Evolutionary conservation across 2,113 vertebrate species (phyloP).

Genomic region (Piaya cayana): DNA sequence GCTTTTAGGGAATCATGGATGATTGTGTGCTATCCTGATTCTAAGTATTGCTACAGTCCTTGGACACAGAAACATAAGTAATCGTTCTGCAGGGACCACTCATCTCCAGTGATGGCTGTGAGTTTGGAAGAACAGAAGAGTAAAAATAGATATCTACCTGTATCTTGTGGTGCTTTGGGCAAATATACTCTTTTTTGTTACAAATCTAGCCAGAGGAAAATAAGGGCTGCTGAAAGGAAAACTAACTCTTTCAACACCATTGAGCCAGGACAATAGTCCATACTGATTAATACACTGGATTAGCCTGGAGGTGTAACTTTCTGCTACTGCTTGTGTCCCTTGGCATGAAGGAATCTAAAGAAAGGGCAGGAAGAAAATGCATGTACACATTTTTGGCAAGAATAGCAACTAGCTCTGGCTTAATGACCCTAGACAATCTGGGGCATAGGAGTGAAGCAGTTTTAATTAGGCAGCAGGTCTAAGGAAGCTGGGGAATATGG

Average conservation of each 20-base stretch:
- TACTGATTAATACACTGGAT: constrained; percentile 2
- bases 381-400: constrained; percentile 31
- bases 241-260: neutral
- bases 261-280: neutral
- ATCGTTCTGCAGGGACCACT: neutral
- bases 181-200: neutral
- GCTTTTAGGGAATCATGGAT: neutral
- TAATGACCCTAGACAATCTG: constrained; percentile 51
- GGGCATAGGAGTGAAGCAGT: constrained; percentile 36
- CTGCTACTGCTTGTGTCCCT: neutral
- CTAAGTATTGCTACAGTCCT: neutral
- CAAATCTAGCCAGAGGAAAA: neutral
- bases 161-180: neutral
- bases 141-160: neutral
- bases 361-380: neutral
- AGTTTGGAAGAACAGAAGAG: neutral
- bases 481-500: neutral
- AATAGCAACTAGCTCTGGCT: neutral
- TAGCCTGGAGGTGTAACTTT: constrained; percentile 34
- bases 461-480: constrained; percentile 43
- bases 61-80: neutral
- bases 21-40: neutral
- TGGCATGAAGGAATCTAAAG: constrained; percentile 10
- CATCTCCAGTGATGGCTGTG: neutral
- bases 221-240: neutral